phyloP scores from a whole-genome alignment of 92 coral and sea anemone genomes.

The Muricea muricata region DNA sequence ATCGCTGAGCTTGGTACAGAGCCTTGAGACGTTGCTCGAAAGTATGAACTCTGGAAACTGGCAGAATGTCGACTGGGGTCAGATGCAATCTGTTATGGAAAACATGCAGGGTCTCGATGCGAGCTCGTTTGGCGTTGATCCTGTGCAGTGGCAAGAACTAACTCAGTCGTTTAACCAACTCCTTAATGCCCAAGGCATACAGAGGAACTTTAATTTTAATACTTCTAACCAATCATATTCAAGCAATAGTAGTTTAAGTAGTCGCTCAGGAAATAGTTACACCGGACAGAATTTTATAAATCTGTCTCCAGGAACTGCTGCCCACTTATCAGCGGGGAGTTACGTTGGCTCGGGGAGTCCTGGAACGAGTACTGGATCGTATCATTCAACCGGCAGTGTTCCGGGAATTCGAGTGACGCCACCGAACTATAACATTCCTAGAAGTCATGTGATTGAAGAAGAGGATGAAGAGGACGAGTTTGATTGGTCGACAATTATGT shows the following conservation, averaged over 20 bases:
- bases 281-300: constrained; percentile 13
- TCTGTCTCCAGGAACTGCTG: constrained; percentile 36
- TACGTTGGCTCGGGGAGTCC: constrained; percentile 22
- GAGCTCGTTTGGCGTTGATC: constrained; percentile 84
- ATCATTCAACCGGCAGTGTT: constrained; percentile 20
- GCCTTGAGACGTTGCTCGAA: constrained; percentile 88
- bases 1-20: constrained; percentile 73
- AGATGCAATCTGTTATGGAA: constrained; percentile 92
- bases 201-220: constrained; percentile 3
- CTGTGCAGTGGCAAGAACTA: constrained; percentile 93
- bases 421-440: constrained; percentile 4
- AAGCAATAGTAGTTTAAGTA: constrained; percentile 23
- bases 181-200: constrained; percentile 76
- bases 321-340: constrained; percentile 13
- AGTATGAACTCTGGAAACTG: constrained; percentile 93
- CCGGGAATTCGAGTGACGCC: constrained; percentile 49
- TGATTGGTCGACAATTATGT: constrained; percentile 98
- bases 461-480: constrained; percentile 95
- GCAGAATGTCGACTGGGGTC: constrained; percentile 82
- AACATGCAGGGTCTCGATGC: constrained; percentile 93
- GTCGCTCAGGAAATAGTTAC: constrained; percentile 23
- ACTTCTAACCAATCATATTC: constrained; percentile 19
- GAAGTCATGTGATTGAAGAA: constrained; percentile 63
- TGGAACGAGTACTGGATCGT: constrained; percentile 38
- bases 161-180: constrained; percentile 96